Evolutionary conservation across 2,113 vertebrate genomes (phyloP).

Genomic region (Forbesichthys papilliferus): DNA sequence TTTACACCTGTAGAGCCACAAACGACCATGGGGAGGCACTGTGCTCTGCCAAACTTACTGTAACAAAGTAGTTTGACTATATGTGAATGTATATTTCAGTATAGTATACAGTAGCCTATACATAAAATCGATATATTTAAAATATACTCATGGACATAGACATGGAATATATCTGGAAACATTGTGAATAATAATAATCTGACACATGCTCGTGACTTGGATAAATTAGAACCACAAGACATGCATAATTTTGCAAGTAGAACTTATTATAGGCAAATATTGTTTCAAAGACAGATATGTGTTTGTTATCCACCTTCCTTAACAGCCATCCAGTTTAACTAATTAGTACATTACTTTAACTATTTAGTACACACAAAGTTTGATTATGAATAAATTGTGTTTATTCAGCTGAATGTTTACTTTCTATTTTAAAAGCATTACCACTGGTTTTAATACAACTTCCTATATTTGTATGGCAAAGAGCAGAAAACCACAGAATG

Average conservation of each 20-base stretch:
- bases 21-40: slow-evolving; percentile 63
- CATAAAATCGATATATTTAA: not conserved
- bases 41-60: slow-evolving; percentile 56
- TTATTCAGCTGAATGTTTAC: not conserved
- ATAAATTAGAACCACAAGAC: slow-evolving; percentile 1
- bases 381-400: not conserved
- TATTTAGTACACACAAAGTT: no score
- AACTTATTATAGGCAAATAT: slow-evolving; percentile 9
- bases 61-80: slow-evolving; percentile 32
- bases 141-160: not conserved
- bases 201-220: slow-evolving; percentile 14
- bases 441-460: no score
- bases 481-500: no score
- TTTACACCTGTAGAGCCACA: slow-evolving; percentile 76
- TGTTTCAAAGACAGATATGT: slow-evolving; percentile 22
- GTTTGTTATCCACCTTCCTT: not conserved
- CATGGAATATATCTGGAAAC: not conserved
- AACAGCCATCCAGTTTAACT: no score
- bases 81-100: not conserved
- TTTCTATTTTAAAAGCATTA: not conserved
- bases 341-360: no score
- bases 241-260: not conserved
- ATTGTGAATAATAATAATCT: not conserved
- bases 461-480: no score
- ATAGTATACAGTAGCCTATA: not conserved